Conservation (phyloP, 1,140 invertebrate species). For the Homarus americanus region DNA sequence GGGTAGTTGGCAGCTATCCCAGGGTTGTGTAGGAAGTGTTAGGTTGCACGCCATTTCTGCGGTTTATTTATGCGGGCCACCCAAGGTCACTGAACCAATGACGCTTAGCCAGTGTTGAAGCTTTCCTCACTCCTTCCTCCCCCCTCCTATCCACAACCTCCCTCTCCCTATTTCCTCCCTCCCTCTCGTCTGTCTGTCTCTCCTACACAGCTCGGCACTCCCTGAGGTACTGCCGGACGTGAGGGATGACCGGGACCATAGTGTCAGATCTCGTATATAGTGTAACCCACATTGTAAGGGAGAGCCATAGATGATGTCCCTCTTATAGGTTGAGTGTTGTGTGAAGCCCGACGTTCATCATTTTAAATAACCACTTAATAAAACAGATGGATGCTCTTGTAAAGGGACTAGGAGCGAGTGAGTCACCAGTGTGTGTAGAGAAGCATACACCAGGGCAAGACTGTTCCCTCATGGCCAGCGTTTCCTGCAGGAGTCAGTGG, state of each 20-base stretch:
- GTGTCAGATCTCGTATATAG: too few species aligned
- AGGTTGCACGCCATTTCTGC: neutral
- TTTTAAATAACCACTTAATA: too few species aligned
- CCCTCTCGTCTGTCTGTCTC: neutral
- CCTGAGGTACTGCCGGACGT: too few species aligned
- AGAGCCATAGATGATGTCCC: too few species aligned
- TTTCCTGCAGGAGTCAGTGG: neutral
- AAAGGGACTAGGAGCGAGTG: neutral
- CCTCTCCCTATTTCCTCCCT: neutral
- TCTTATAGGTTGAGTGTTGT: too few species aligned
- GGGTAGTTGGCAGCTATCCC: too few species aligned
- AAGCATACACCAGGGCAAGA: neutral
- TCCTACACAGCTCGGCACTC: too few species aligned
- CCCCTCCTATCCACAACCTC: neutral
- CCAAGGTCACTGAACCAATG: neutral
- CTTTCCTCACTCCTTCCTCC: neutral
- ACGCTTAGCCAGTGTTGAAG: neutral
- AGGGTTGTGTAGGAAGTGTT: neutral
- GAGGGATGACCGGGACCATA: too few species aligned
- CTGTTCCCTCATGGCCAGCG: neutral
- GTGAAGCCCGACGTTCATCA: too few species aligned
- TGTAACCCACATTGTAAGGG: too few species aligned
- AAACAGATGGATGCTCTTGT: neutral
- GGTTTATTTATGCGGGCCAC: slow-evolving; percentile 2
- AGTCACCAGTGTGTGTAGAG: neutral